Evolutionary conservation across 1,140 invertebrate species (phyloP).

Genomic region (Aporrectodea caliginosa): DNA sequence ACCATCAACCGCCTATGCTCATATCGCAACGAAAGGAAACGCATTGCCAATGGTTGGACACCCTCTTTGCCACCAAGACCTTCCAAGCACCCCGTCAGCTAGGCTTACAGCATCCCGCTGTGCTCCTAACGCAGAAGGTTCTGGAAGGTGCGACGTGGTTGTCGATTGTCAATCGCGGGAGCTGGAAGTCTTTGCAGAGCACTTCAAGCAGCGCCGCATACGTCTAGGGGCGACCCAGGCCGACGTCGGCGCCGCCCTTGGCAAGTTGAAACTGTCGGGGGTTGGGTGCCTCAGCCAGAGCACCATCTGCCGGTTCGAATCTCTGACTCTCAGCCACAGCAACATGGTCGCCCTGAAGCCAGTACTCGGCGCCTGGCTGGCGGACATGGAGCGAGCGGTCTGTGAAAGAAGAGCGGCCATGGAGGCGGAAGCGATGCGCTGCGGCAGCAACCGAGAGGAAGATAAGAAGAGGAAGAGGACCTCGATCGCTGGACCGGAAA

Average conservation of each 20-base stretch:
- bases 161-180: constrained; percentile 96
- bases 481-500: constrained; percentile 98
- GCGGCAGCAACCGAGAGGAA: too few species aligned
- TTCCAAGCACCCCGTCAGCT: too few species aligned
- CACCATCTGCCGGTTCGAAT: too few species aligned
- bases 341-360: constrained; percentile 99
- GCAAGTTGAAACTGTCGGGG: constrained; percentile 94
- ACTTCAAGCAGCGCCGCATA: constrained; percentile 96
- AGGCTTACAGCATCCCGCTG: too few species aligned
- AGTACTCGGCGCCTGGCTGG: constrained; percentile 96
- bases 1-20: too few species aligned
- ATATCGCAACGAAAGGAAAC: too few species aligned
- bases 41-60: too few species aligned
- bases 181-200: constrained; percentile 94
- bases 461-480: constrained; percentile 99
- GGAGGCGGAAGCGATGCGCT: constrained; percentile 18
- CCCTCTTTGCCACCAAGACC: too few species aligned
- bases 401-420: constrained; percentile 46
- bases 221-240: constrained; percentile 97
- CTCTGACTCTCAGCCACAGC: constrained; percentile 95
- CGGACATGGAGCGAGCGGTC: constrained; percentile 77
- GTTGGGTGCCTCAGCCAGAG: constrained; percentile 96
- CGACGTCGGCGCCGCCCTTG: constrained; percentile 95
- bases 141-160: too few species aligned
- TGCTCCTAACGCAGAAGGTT: too few species aligned